Evolutionary conservation across 2,888 invertebrate species (phyloP), one percentile per base, ranked within the genome.

Genomic region (Helicoverpa assulta): DNA sequence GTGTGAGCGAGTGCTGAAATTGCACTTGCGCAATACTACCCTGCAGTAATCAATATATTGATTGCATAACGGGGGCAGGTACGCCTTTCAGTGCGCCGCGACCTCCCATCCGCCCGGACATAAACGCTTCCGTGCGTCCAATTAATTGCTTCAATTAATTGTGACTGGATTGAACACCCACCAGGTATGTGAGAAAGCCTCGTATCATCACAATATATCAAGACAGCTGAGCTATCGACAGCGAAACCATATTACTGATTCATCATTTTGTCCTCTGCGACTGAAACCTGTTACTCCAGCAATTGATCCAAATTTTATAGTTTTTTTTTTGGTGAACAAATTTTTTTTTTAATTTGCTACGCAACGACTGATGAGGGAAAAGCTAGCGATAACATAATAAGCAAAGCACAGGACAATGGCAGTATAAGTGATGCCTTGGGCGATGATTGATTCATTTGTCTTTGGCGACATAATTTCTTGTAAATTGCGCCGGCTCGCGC

Each of bases 1-100:
- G 0, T 21, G 47, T 69, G 59, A 18, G 47, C 63, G 26, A n/a
- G 16, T 1, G 54, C 53, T 54, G 33, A 67, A 60, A 53, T 56
- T 79, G 76, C 80, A 76, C 80, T 74, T 79, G 76, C 76, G 76
- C 76, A 69, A 40, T 74, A 21, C 52, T 26, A 5, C 0, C 63
- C 16, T 50, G 57, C 68, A 55, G 55, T n/a, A 57, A 79, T 79
- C 76, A 74, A 76, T 76, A 74, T 16, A 6, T 58, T 55, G 37
- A 33, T 51, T 61, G 10, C 21, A 66, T 16, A 37, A 26, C 58
- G 18, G 50, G 7, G 56, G 6, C 29, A 64, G 52, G 40, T 52
- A 43, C 67, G n/a, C 21, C 29, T 61, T 51, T 14, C 26, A 14
- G 58, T 33, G 18, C 29, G 43, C n/a, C 57, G 40, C 52, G 40